These are phyloP conservation scores for Aleiodes leptofemur DNA, from an alignment of 2,888 invertebrate genomes.

Conservation along the genomic window DNA sequence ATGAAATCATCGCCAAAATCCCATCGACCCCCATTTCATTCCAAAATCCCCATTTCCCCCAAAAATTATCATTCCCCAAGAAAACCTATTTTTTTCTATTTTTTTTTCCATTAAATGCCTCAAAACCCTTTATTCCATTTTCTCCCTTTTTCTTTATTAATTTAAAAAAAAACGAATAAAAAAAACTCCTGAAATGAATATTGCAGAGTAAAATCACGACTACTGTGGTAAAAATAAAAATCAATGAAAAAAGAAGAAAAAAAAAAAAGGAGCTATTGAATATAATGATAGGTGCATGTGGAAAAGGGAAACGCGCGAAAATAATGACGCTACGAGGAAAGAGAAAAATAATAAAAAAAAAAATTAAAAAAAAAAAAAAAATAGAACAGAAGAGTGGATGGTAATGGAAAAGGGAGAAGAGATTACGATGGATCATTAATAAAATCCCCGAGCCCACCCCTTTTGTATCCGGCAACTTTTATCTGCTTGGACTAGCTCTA, in stretches of 20 bases:
- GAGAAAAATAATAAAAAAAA: neutral
- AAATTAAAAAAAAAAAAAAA: neutral
- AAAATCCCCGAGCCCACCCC: conserved; percentile 47
- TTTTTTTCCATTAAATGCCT: too few relatives aligned
- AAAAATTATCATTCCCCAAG: too few relatives aligned
- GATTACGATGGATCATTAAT: conserved; percentile 55
- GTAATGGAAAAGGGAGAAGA: conserved; percentile 10
- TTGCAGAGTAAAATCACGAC: neutral
- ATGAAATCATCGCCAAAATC: too few relatives aligned
- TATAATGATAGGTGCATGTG: conserved; percentile 15
- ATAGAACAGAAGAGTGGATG: neutral
- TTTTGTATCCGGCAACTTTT: conserved; percentile 63
- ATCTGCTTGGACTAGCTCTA: conserved; percentile 63
- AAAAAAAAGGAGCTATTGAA: neutral
- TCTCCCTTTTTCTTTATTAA: too few relatives aligned
- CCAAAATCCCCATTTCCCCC: too few relatives aligned
- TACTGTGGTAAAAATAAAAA: neutral
- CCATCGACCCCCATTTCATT: too few relatives aligned
- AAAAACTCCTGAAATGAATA: neutral
- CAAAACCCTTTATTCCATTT: too few relatives aligned
- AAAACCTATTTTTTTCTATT: too few relatives aligned
- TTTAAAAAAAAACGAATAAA: neutral
- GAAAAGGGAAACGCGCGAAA: conserved; percentile 30
- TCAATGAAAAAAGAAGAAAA: neutral
- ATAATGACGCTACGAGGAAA: conserved; percentile 29